Evolutionary conservation across 2,888 invertebrate species (phyloP), one percentile per base, ranked within the genome.

Genomic region (Meghimatium bilineatum): DNA sequence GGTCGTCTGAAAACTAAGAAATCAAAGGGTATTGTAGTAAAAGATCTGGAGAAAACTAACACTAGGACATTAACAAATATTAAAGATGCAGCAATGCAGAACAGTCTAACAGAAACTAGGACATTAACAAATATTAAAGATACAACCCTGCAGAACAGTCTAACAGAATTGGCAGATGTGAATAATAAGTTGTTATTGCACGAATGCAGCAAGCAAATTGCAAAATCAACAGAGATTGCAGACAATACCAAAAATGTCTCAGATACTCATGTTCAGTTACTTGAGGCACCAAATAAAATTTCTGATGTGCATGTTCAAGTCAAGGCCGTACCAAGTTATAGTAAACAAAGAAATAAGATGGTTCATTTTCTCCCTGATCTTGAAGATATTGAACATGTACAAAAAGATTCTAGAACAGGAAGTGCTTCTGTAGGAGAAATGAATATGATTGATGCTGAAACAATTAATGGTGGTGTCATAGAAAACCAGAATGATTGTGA

Each of bases 341-440:
- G 38, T 71, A 1, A 44, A 71, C 20, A 71, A 71, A 71, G 26
- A 38, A 81, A 74, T 29, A 81, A 85, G 52, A 78, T 17, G 32
- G 80, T 79, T 14, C 77, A 77, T 23, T 74, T 74, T 32, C 17
- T n/a, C 32, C 32, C 29, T 10, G 32, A 32, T 52, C 29, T 52
- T 34, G 66, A 66, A 66, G n/a, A 8, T 72, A 44, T 14, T 14
- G 44, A 72, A 44, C 1, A 8, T 38, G 38, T 6, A 34, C 36
- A 71, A 71, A 36, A 23, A 36, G 17, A 44, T 63, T 6, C 23
- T 66, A 32, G 23, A 66, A 66, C 8, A 32, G 14, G 10, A 17
- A 32, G 32, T 49, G 20, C 38, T 38, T 49, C 38, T 72, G n/a
- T 12, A n/a, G n/a, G 14, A 26, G 29, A 72, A 72, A n/a, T 12